Percentiles rank a stretch among this genome's conserved stretches.
Conservation (phyloP, 1,140 invertebrate species). For the Drosophila sturtevanti region DNA sequence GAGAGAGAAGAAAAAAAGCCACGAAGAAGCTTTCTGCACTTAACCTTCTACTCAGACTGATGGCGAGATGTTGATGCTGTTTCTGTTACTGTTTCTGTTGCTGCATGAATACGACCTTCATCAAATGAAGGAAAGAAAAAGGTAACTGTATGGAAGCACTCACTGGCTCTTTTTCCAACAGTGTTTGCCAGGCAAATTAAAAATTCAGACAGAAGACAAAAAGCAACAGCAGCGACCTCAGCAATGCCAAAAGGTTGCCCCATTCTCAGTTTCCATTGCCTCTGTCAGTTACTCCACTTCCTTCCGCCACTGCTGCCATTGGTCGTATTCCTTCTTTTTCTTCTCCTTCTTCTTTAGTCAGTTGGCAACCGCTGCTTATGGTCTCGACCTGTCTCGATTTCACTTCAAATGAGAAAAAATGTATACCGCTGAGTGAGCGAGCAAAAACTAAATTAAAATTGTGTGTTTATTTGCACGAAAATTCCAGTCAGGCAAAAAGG, state of each 20-base stretch:
- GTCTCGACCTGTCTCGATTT: conserved; percentile 78
- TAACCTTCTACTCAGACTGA: conserved; percentile 66
- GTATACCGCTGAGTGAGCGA: conserved; percentile 24
- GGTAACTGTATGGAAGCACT: conserved; percentile 14
- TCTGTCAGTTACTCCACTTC: neutral
- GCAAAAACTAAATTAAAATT: conserved; percentile 81
- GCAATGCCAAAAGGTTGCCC: conserved; percentile 38
- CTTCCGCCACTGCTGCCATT: no score
- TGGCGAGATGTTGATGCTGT: conserved; percentile 28
- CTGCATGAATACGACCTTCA: conserved; percentile 49
- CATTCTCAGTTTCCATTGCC: neutral
- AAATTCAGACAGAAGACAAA: conserved; percentile 72
- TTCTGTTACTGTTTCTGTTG: conserved; percentile 25
- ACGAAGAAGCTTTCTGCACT: conserved; percentile 55
- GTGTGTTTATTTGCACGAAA: conserved; percentile 72
- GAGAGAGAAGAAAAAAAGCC: conserved; percentile 22
- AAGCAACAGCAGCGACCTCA: conserved; percentile 45
- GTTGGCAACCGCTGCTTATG: conserved; percentile 57
- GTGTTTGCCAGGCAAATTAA: conserved; percentile 76
- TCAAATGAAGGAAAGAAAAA: conserved; percentile 53
- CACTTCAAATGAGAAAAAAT: conserved; percentile 71
- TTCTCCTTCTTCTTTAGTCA: neutral
- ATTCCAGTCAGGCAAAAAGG: conserved; percentile 47
- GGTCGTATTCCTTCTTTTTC: neutral
- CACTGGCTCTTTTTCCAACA: conserved; percentile 24